Evolutionary conservation across 2,113 vertebrate genomes (phyloP).

Genomic region (Gallinago media): DNA sequence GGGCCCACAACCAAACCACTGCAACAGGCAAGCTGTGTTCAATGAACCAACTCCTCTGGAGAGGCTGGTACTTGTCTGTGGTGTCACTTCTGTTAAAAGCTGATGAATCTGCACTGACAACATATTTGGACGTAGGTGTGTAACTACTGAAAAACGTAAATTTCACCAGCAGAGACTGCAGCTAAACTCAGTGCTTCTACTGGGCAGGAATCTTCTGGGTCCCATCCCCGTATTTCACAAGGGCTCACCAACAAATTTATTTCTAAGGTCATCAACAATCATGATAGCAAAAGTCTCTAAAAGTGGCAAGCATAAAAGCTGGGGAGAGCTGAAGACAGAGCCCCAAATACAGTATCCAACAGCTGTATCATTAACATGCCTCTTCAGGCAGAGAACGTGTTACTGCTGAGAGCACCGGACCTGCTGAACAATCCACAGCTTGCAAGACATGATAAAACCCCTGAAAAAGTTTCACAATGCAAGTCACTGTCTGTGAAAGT

Average conservation of each 20-base stretch:
- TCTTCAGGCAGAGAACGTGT: accelerated
- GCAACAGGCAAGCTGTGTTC: background rate
- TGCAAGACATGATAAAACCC: accelerated
- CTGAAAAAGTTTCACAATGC: background rate
- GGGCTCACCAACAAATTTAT: background rate
- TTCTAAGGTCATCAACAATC: background rate
- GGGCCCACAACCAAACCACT: background rate
- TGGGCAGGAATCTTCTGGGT: background rate
- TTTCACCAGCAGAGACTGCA: background rate
- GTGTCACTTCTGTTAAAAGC: background rate
- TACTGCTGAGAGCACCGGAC: background rate
- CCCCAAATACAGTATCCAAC: background rate
- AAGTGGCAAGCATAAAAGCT: accelerated
- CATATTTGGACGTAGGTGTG: accelerated
- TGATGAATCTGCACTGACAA: too few relatives aligned
- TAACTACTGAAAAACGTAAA: background rate
- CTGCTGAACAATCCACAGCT: background rate
- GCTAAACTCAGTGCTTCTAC: background rate
- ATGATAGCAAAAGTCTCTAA: background rate
- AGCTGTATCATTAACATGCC: background rate
- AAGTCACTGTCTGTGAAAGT: background rate
- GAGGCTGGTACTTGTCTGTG: background rate
- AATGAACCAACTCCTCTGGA: too few relatives aligned
- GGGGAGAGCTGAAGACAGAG: background rate
- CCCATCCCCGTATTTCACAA: background rate